A percentile compares a stretch with the other conserved stretches of the same genome.
Evolutionary conservation across 2,113 vertebrate species (phyloP).

Genomic region (Hippocampus mohnikei): DNA sequence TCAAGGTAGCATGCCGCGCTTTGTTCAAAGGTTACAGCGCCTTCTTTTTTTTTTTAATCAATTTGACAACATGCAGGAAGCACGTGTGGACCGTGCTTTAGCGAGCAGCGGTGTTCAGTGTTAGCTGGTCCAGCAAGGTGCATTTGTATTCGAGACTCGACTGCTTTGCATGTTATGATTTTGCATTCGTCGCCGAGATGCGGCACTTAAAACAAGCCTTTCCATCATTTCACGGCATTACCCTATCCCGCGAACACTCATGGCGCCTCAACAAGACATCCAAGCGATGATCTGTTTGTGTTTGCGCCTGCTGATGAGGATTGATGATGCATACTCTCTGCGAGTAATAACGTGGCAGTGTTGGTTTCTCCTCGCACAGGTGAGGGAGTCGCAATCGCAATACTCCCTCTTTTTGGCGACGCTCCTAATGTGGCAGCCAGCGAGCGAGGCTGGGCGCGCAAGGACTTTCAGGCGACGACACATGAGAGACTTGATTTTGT

Average conservation of each 20-base stretch:
- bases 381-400: constrained; percentile 37
- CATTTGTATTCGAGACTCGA: neutral
- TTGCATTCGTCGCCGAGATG: neutral
- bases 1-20: too few species aligned
- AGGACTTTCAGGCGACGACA: constrained; percentile 35
- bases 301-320: constrained; percentile 8
- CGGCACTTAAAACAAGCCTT: neutral
- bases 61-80: too few species aligned
- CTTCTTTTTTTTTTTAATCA: too few species aligned
- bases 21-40: too few species aligned
- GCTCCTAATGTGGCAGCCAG: constrained; percentile 11
- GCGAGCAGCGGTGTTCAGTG: neutral
- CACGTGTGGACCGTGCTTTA: neutral
- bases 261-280: neutral
- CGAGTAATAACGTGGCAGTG: constrained; percentile 15
- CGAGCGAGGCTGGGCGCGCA: neutral
- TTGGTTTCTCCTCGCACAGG: constrained; percentile 19
- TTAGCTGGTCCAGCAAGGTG: neutral
- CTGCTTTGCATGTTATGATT: neutral
- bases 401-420: constrained; percentile 24
- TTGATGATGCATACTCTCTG: constrained; percentile 18
- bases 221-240: neutral
- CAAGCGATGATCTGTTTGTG: constrained; percentile 15
- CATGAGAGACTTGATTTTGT: constrained; percentile 31
- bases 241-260: neutral